A percentile compares a stretch with the other conserved stretches of the same genome.
phyloP scores from a whole-genome alignment of 2,888 invertebrate genomes.

The Spisula subtruncata region DNA sequence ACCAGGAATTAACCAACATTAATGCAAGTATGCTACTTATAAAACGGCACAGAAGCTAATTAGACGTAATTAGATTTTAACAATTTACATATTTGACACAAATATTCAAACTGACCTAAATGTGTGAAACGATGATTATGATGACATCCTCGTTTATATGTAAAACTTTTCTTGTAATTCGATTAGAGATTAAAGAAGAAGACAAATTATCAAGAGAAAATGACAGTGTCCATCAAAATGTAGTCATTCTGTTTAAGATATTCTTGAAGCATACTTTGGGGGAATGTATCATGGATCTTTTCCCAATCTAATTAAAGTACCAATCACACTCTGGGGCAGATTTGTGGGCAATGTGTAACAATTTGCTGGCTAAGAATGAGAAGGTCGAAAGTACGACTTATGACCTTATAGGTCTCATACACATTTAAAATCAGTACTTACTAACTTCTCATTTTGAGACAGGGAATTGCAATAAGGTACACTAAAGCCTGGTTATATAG shows the following conservation, averaged over 20 bases:
- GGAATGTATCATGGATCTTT: neutral
- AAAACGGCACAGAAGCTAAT: neutral
- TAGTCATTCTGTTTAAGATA: neutral
- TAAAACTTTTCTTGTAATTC: neutral
- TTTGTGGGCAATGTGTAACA: too few species aligned
- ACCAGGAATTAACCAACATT: too few species aligned
- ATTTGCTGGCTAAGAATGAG: too few species aligned
- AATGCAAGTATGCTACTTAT: neutral
- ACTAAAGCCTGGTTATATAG: too few species aligned
- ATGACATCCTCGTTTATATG: neutral
- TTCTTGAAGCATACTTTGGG: neutral
- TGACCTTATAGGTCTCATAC: too few species aligned
- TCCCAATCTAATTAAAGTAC: too few species aligned
- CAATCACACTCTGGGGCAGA: too few species aligned
- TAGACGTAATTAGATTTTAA: neutral
- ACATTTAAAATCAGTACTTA: too few species aligned
- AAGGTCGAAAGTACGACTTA: too few species aligned
- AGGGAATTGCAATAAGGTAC: too few species aligned
- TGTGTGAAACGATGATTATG: neutral
- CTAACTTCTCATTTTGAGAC: too few species aligned
- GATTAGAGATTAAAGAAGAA: neutral
- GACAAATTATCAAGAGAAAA: neutral
- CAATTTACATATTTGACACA: neutral
- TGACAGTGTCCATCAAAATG: neutral
- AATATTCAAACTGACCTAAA: neutral